Evolutionary conservation across 2,797 vertebrate species (phyloP).

Genomic region (Simalia tracyae): DNA sequence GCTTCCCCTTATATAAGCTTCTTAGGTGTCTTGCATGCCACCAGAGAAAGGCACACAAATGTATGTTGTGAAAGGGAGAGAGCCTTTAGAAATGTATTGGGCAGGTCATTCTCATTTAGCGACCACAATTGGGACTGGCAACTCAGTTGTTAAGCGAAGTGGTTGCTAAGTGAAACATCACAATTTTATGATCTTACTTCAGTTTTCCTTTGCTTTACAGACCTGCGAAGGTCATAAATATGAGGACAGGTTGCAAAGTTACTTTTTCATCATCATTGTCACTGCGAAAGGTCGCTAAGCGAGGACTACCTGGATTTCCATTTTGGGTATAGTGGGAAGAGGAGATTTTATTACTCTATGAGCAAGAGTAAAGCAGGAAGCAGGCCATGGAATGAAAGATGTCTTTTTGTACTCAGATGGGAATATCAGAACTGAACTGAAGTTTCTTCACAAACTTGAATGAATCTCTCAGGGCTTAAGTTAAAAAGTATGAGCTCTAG

Average conservation of each 20-base stretch:
- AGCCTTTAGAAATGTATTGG: background rate
- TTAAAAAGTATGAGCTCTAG: background rate
- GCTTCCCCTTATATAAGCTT: background rate
- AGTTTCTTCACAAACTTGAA: background rate
- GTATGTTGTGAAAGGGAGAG: background rate
- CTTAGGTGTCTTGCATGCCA: background rate
- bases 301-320: background rate
- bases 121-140: background rate
- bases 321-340: background rate
- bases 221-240: background rate
- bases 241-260: background rate
- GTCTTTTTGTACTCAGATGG: background rate
- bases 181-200: background rate
- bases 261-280: background rate
- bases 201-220: background rate
- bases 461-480: background rate
- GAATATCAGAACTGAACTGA: background rate
- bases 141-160: background rate
- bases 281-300: background rate
- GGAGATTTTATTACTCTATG: background rate
- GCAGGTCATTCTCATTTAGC: too few relatives aligned
- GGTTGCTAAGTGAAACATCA: background rate
- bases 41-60: background rate
- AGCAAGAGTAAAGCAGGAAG: background rate
- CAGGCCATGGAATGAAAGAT: background rate